Conservation (phyloP, 2,888 invertebrate genomes). For the Leptopilina syphax region DNA sequence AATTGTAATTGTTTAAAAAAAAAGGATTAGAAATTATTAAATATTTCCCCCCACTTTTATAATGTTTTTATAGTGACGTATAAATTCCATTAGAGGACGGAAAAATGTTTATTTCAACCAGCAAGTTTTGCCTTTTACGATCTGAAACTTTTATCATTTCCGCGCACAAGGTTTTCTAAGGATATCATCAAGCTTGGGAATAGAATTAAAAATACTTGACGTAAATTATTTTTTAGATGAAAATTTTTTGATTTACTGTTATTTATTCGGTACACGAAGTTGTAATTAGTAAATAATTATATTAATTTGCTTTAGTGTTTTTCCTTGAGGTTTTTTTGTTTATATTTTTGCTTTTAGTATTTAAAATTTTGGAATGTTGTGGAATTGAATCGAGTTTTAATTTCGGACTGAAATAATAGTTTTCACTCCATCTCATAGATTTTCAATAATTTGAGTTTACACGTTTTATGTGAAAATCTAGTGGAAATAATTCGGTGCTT, state of each 20-base stretch:
- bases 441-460: slow-evolving; percentile 31
- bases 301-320: no score
- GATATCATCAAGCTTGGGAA: neutral
- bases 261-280: no score
- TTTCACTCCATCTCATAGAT: slow-evolving; percentile 23
- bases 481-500: slow-evolving; percentile 43
- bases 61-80: neutral
- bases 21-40: no score
- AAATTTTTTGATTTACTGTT: no score
- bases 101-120: slow-evolving; percentile 22
- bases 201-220: neutral
- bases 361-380: neutral
- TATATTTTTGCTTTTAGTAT: neutral
- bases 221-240: slow-evolving; percentile 11
- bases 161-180: slow-evolving; percentile 5
- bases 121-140: slow-evolving; percentile 30
- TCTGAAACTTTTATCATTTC: slow-evolving; percentile 27
- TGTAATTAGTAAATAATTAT: no score
- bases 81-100: slow-evolving; percentile 6
- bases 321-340: neutral
- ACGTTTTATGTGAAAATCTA: slow-evolving; percentile 7
- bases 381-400: neutral
- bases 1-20: neutral
- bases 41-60: no score
- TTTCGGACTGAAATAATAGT: slow-evolving; percentile 7